Base-by-base conservation (phyloP, 1,140 invertebrate genomes). In the Archegozetes longisetosus region DNA sequence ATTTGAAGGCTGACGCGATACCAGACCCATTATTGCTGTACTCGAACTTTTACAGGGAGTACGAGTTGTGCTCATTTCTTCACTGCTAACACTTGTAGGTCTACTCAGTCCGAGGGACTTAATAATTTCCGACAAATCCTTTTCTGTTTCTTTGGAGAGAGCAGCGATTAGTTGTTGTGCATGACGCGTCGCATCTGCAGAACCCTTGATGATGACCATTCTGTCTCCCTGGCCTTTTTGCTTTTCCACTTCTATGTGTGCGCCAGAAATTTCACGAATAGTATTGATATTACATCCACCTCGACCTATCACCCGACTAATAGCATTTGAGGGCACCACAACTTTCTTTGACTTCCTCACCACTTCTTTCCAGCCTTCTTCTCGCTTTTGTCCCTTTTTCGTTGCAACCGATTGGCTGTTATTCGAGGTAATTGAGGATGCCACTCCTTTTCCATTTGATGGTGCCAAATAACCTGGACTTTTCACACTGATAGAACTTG, bases 341-440 rank as follows among this genome's bases (percentile, higher is more conserved):
- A 93, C 87, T 73, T 88, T 88, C 66, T 88, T 88, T 9, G 79
- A 80, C 59, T 74, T 93, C 68, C 91, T 75, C 6, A 90, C 86
- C 12, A 96, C 90, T 77, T 96, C 91, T 72, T 94, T 95, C 92
- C 92, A 97, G 6, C 90, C 91, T 70, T 95, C 91, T 66, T 96
- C 91, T 54, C 87, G 78, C 62, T 85, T 79, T 67, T 79, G 73
- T 64, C 74, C 75, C 69, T 84, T 82, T 67, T 85, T 86, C 1
- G 83, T 82, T 12, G 12, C 9, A 25, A n/a, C n/a, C n/a, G 53
- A 6, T 55, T 55, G 23, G 13, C n/a, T 51, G 20, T 25, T 25
- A 51, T 13, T 25, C 20, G n/a, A 4, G 20, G 6, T 22, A n/a
- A 9, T 22, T 51, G 50, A 9, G 6, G 50, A 51, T 20, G 20